phyloP scores from a whole-genome alignment of 2,888 invertebrate genomes.

The Euproctis similis region DNA sequence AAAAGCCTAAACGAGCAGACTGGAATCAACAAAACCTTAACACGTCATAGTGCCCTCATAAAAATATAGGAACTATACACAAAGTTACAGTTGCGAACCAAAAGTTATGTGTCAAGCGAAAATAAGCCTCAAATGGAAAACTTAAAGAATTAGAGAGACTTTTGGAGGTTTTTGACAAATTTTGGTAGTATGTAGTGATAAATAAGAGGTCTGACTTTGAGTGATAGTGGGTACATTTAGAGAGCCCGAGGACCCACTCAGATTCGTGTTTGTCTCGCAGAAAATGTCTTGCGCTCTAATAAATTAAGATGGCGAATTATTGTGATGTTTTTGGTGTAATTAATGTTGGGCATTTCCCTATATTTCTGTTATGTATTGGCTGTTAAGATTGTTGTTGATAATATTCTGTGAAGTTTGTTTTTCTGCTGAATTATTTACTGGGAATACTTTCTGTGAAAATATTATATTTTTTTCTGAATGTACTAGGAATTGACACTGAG shows the following conservation, averaged over 20 bases:
- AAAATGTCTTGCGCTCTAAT: slow-evolving; percentile 43
- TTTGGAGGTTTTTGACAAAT: too few relatives aligned
- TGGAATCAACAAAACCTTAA: slow-evolving; percentile 26
- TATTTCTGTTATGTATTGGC: slow-evolving; percentile 4
- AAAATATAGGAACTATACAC: slow-evolving; percentile 24
- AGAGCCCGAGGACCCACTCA: slow-evolving; percentile 33
- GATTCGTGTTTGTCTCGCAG: slow-evolving; percentile 44
- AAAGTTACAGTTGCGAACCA: background rate
- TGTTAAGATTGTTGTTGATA: slow-evolving; percentile 3
- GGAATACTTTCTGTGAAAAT: too few relatives aligned
- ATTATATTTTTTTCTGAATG: too few relatives aligned
- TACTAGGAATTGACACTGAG: too few relatives aligned
- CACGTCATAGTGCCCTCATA: slow-evolving; percentile 24
- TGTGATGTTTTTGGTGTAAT: slow-evolving; percentile 28
- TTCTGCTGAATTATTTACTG: too few relatives aligned
- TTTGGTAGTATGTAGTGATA: slow-evolving; percentile 39
- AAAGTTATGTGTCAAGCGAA: slow-evolving; percentile 2
- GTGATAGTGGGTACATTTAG: slow-evolving; percentile 48
- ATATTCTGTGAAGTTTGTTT: background rate
- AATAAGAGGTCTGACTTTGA: slow-evolving; percentile 63
- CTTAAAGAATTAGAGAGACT: too few relatives aligned
- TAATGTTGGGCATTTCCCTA: slow-evolving; percentile 16
- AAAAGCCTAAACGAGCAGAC: slow-evolving; percentile 23
- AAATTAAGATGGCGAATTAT: slow-evolving; percentile 33
- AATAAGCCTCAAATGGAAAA: slow-evolving; percentile 6